Conservation (phyloP, 2,797 vertebrate genomes). For the Sciaenops ocellatus region DNA sequence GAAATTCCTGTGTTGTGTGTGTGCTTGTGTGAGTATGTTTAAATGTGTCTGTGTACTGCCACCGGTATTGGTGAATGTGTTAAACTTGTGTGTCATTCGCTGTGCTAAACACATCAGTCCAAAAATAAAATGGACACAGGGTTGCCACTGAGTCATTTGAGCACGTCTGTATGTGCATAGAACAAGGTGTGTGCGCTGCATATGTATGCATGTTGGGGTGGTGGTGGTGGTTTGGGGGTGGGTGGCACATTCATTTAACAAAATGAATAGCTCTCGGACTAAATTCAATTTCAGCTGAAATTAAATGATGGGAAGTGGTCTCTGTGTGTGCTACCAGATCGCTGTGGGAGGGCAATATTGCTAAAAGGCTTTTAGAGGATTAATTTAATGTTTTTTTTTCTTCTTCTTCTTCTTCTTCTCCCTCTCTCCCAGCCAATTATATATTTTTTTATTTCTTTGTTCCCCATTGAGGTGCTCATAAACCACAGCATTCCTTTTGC, state of each 20-base stretch:
- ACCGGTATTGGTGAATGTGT: slow-evolving; percentile 21
- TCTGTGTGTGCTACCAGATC: slow-evolving; percentile 76
- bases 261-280: slow-evolving; percentile 88
- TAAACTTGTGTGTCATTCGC: slow-evolving; percentile 34
- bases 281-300: slow-evolving; percentile 87
- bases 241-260: slow-evolving; percentile 81
- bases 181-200: slow-evolving; percentile 38
- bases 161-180: slow-evolving; percentile 29
- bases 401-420: slow-evolving; percentile 54
- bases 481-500: slow-evolving; percentile 73
- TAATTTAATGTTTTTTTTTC: slow-evolving; percentile 81
- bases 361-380: slow-evolving; percentile 91
- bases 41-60: not conserved
- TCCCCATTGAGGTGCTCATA: slow-evolving; percentile 79
- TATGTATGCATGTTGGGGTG: slow-evolving; percentile 54
- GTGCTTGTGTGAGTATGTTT: not conserved
- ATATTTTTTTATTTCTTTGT: slow-evolving; percentile 73
- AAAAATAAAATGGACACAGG: slow-evolving; percentile 49
- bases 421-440: slow-evolving; percentile 53
- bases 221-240: slow-evolving; percentile 51
- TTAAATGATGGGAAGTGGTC: slow-evolving; percentile 83
- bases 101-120: slow-evolving; percentile 38
- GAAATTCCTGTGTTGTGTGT: slow-evolving; percentile 20
- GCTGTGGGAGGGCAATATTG: slow-evolving; percentile 81
- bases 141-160: slow-evolving; percentile 57